A percentile compares a stretch with the other conserved stretches of the same genome.
phyloP scores from a whole-genome alignment of 1,140 invertebrate genomes.

The Dreissena rostriformis region DNA sequence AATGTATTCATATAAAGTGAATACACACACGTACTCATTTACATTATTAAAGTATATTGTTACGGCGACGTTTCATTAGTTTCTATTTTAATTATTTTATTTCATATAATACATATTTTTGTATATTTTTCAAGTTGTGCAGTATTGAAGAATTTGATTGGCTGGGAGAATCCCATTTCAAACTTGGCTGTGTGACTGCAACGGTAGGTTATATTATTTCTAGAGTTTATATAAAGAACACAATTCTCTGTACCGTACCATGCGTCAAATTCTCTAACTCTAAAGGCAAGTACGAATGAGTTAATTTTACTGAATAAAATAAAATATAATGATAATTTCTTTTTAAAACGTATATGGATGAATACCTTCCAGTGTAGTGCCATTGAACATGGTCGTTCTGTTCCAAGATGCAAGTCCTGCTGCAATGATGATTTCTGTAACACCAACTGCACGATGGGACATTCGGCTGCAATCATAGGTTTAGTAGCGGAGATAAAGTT shows the following conservation, averaged over 20 bases:
- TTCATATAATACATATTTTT: no score
- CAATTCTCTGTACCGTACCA: no score
- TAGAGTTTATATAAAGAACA: no score
- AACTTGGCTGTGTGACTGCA: neutral
- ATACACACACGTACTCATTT: no score
- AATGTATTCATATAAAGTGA: no score
- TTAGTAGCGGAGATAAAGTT: neutral
- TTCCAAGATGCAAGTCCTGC: neutral
- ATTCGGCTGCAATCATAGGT: neutral
- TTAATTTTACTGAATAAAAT: no score
- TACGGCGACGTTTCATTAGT: no score
- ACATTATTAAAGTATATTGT: no score
- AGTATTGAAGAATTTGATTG: neutral
- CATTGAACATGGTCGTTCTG: conserved; percentile 3
- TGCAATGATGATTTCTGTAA: neutral
- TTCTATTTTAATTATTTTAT: no score
- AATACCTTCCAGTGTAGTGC: neutral
- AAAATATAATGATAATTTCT: no score
- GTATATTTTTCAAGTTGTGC: neutral
- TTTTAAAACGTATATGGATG: neutral
- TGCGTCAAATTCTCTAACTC: no score
- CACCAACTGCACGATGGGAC: neutral
- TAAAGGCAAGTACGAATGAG: no score
- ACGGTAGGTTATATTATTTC: neutral
- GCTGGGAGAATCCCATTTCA: neutral